phyloP scores from a whole-genome alignment of 1,140 invertebrate genomes.

The Platyscapa corneri region DNA sequence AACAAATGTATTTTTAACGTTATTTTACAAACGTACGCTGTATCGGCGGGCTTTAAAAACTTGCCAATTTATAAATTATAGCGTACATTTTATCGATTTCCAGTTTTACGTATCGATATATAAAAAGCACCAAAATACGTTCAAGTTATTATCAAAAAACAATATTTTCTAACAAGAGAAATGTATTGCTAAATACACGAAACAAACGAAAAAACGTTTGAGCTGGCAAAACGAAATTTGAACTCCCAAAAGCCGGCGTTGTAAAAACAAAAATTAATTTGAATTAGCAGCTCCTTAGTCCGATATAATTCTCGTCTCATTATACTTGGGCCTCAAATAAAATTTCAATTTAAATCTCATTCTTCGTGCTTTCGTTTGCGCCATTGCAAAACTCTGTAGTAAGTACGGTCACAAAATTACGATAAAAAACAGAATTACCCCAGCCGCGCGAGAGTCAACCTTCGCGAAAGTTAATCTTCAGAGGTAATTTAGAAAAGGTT shows the following conservation, averaged over 20 bases:
- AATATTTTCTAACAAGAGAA: no score
- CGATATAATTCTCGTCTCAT: not conserved
- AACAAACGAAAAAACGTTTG: not conserved
- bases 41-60: no score
- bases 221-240: not conserved
- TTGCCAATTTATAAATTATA: not conserved
- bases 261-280: not conserved
- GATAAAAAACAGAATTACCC: not conserved
- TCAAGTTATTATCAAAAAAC: no score
- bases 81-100: no score
- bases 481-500: slow-evolving; percentile 33
- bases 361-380: not conserved
- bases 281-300: slow-evolving; percentile 3
- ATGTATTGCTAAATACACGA: no score
- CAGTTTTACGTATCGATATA: no score
- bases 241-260: not conserved
- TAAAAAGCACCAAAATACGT: no score
- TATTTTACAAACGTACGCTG: no score
- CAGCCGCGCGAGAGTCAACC: not conserved
- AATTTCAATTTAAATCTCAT: slow-evolving; percentile 34
- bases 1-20: not conserved
- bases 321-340: not conserved
- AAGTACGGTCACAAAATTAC: slow-evolving; percentile 1
- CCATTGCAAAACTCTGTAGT: not conserved
- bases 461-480: not conserved